Evolutionary conservation across 2,797 vertebrate species (phyloP), one percentile per base, ranked within the genome.

Genomic region (Geotria australis): DNA sequence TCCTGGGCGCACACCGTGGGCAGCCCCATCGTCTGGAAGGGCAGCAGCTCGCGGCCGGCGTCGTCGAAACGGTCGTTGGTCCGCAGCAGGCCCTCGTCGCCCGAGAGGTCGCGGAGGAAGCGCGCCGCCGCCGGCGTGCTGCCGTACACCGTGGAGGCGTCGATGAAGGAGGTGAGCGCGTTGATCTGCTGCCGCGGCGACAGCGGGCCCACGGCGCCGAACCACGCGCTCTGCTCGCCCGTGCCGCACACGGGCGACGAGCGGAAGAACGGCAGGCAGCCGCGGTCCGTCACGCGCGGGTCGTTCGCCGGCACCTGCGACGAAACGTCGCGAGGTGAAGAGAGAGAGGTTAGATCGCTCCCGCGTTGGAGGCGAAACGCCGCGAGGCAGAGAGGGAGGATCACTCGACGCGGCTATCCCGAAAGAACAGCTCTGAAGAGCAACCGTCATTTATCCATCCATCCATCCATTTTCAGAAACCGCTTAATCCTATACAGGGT

Each of bases 111-210:
- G 48, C 79, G 76, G 12, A 98, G 66, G 61, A 62, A 68, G 59
- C 57, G 68, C 67, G 77, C 70, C 3, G 63, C 1, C 2, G 65
- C 65, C 1, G 63, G 61, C 1, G 70, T 75, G 65, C 76, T 74
- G 59, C 88, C 80, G 0, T 98, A 95, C 46, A 98, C 79, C 0
- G 75, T 72, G 2, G 88, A 89, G 2, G 82, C 91, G 3, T 98
- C 86, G 0, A 98, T 73, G 68, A 86, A 95, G 2, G 85, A 86
- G 3, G 81, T 81, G 64, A 80, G 64, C 10, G 66, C 67, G 46
- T 98, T 96, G 58, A 86, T 74, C 68, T 96, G 88, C 56, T 94
- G 80, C 47, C 79, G 73, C 57, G 79, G 70, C 38, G 66, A 66
- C 56, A 66, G 62, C 1, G 8, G 3, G 3, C 63, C 66, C 4